phyloP scores from a whole-genome alignment of 2,113 vertebrate species.

The Albula goreensis region DNA sequence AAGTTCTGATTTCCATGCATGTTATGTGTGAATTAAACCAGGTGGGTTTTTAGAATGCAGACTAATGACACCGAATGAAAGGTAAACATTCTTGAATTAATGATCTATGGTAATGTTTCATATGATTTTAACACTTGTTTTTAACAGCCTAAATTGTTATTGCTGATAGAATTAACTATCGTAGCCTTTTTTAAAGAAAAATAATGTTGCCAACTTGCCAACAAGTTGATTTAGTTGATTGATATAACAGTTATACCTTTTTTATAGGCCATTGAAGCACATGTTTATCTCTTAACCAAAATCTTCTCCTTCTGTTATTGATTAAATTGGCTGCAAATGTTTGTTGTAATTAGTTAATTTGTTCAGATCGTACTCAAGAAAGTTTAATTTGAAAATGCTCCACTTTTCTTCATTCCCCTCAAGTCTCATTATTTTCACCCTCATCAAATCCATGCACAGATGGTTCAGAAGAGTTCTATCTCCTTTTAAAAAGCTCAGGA shows the following conservation, averaged over 20 bases:
- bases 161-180: too few species aligned
- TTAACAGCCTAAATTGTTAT: background rate
- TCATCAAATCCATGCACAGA: background rate
- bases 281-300: too few species aligned
- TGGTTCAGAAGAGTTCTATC: background rate
- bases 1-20: background rate
- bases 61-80: background rate
- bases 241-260: too few species aligned
- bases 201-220: too few species aligned
- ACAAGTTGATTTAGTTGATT: too few species aligned
- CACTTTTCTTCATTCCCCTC: background rate
- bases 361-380: background rate
- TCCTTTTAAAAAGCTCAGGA: background rate
- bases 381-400: background rate
- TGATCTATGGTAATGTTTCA: background rate
- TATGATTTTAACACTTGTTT: background rate
- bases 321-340: background rate
- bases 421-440: background rate
- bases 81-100: background rate
- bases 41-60: background rate
- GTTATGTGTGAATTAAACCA: background rate
- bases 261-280: too few species aligned
- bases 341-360: background rate
- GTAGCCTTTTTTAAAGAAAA: too few species aligned
- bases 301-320: background rate